These are phyloP conservation scores for Criorhina ranunculi DNA, from an alignment of 2,888 invertebrate species.

Conservation along the genomic window DNA sequence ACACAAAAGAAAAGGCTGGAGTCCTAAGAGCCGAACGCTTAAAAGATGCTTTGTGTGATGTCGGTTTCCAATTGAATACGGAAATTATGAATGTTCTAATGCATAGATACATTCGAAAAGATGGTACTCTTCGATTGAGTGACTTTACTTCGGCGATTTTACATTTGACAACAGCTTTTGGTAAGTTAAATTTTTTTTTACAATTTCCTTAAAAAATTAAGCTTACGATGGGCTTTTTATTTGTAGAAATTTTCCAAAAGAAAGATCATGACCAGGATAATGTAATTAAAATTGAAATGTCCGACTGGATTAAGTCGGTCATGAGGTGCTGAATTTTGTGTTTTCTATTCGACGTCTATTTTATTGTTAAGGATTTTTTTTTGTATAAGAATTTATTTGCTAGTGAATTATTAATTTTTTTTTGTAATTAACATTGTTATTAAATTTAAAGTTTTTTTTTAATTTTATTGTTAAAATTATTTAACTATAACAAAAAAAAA, in stretches of 20 bases:
- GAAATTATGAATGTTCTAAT: constrained; percentile 93
- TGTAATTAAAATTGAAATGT: constrained; percentile 91
- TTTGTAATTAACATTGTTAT: constrained; percentile 73
- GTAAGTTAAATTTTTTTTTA: constrained; percentile 87
- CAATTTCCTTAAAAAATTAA: neutral
- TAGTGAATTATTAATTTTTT: constrained; percentile 29
- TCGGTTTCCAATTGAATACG: constrained; percentile 94
- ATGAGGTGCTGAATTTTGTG: constrained; percentile 80
- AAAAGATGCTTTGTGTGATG: constrained; percentile 92
- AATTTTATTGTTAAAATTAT: constrained; percentile 56
- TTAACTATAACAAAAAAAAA: constrained; percentile 24
- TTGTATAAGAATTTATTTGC: constrained; percentile 31
- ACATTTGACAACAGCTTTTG: constrained; percentile 94
- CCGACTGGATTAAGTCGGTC: constrained; percentile 86
- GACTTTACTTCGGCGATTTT: constrained; percentile 96
- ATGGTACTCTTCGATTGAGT: constrained; percentile 95
- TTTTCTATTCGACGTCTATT: constrained; percentile 39
- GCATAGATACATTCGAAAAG: constrained; percentile 95
- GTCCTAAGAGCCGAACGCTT: constrained; percentile 94
- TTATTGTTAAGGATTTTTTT: constrained; percentile 38
- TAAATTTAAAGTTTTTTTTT: constrained; percentile 38
- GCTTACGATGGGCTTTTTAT: constrained; percentile 10
- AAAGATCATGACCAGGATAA: constrained; percentile 93
- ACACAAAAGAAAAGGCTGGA: constrained; percentile 95
- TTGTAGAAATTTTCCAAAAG: constrained; percentile 89